Evolutionary conservation across 2,888 invertebrate species (phyloP).

Genomic region (Rhimphoctona megacephalus): DNA sequence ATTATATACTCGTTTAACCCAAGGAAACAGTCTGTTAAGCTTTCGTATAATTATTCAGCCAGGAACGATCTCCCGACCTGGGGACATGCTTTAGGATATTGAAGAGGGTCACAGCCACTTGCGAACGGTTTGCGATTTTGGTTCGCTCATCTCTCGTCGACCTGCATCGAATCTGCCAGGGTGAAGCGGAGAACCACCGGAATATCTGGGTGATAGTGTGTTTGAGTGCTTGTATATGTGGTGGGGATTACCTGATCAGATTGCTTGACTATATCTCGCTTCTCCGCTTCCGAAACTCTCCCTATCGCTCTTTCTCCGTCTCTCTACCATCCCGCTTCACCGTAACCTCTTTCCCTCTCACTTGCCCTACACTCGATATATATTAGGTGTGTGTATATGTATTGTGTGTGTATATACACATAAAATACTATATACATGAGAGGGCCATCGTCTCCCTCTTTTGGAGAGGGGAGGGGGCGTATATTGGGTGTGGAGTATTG

Average conservation of each 20-base stretch:
- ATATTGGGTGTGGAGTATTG: slow-evolving; percentile 71
- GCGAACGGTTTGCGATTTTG: slow-evolving; percentile 48
- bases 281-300: slow-evolving; percentile 65
- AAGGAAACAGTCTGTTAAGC: slow-evolving; percentile 72
- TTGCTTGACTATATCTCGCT: slow-evolving; percentile 61
- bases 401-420: slow-evolving; percentile 15
- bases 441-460: slow-evolving; percentile 58
- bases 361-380: slow-evolving; percentile 31
- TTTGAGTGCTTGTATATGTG: slow-evolving; percentile 34
- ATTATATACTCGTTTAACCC: slow-evolving; percentile 71
- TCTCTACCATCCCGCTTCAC: slow-evolving; percentile 45
- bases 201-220: slow-evolving; percentile 39
- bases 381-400: not conserved
- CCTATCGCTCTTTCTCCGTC: slow-evolving; percentile 18
- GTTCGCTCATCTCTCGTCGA: slow-evolving; percentile 40
- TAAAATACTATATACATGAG: slow-evolving; percentile 46
- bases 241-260: slow-evolving; percentile 66
- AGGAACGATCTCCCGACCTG: slow-evolving; percentile 19
- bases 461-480: slow-evolving; percentile 45
- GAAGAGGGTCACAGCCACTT: slow-evolving; percentile 61
- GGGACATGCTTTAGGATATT: slow-evolving; percentile 60
- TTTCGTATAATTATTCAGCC: slow-evolving; percentile 71
- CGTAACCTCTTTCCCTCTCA: slow-evolving; percentile 65
- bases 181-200: slow-evolving; percentile 46
- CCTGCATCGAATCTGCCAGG: slow-evolving; percentile 31